phyloP scores from a whole-genome alignment of 2,888 invertebrate species.

The Deladenus siricidicola region DNA sequence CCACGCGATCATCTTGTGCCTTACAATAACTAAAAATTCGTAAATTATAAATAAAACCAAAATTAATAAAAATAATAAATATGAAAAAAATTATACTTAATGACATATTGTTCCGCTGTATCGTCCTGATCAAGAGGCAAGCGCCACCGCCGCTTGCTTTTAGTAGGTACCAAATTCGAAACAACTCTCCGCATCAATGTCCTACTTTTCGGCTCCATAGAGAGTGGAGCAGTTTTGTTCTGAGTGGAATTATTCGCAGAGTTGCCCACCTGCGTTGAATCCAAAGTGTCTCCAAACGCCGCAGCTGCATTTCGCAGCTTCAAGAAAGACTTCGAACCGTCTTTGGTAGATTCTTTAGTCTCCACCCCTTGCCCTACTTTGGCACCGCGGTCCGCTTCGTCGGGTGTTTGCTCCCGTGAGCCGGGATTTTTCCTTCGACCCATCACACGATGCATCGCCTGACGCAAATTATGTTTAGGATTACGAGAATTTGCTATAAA shows the following conservation, averaged over 20 bases:
- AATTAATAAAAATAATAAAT: too few species aligned
- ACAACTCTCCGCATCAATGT: slow-evolving; percentile 35
- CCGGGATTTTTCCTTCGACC: neutral
- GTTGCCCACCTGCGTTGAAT: neutral
- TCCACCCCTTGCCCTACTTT: too few species aligned
- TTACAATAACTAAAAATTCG: slow-evolving; percentile 16
- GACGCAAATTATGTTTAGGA: slow-evolving; percentile 2
- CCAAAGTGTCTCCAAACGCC: neutral
- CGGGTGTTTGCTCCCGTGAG: slow-evolving; percentile 2
- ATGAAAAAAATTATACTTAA: too few species aligned
- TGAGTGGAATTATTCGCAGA: neutral
- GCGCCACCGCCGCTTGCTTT: slow-evolving; percentile 45
- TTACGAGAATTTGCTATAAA: neutral
- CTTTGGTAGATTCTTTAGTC: neutral
- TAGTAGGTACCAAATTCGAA: slow-evolving; percentile 40
- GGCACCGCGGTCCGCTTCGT: too few species aligned
- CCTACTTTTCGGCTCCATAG: slow-evolving; percentile 23
- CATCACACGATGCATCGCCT: slow-evolving; percentile 6
- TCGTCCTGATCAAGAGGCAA: slow-evolving; percentile 31
- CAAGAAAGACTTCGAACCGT: neutral
- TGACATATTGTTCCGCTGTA: slow-evolving; percentile 25
- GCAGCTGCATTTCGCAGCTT: neutral
- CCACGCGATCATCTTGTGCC: slow-evolving; percentile 25
- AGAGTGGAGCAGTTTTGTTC: neutral
- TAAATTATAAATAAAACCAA: too few species aligned